Percentiles rank a stretch among this genome's conserved stretches.
phyloP scores from a whole-genome alignment of 1,140 invertebrate genomes.

The Bombus difficillimus region DNA sequence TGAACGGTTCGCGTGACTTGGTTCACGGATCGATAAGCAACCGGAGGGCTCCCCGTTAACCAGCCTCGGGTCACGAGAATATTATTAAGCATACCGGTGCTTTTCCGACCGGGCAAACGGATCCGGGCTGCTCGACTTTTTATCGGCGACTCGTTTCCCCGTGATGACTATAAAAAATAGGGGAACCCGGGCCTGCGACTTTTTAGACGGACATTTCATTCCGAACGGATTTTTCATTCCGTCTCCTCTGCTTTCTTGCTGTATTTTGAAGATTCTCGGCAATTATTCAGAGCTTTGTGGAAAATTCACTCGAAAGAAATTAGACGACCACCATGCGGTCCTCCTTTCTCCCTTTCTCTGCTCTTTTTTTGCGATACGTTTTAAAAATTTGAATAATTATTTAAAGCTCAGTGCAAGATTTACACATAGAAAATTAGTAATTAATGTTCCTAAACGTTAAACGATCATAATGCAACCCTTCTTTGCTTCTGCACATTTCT shows the following conservation, averaged over 20 bases:
- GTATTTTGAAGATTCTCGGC: not conserved
- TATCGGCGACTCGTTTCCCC: conserved; percentile 21
- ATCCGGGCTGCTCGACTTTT: conserved; percentile 54
- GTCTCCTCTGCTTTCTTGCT: not conserved
- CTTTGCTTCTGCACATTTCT: no score
- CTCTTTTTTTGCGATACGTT: not conserved
- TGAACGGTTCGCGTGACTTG: conserved; percentile 68
- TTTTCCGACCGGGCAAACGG: conserved; percentile 61
- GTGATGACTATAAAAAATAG: conserved; percentile 40
- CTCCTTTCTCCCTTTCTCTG: not conserved
- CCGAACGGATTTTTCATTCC: no score
- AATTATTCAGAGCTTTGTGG: not conserved
- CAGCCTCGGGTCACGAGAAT: conserved; percentile 71
- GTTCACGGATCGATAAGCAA: conserved; percentile 69
- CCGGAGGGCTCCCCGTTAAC: conserved; percentile 63
- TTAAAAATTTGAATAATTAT: not conserved
- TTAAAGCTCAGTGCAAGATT: not conserved
- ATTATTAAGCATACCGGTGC: conserved; percentile 67
- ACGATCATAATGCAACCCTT: no score
- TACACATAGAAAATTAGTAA: not conserved
- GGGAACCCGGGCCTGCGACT: conserved; percentile 1
- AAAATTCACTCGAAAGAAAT: not conserved
- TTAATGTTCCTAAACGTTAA: no score
- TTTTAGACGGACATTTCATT: not conserved
- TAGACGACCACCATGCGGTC: not conserved